Percentiles rank a stretch among this genome's conserved stretches.
Conservation (phyloP, 2,113 vertebrate species). For the Aythya baeri region DNA sequence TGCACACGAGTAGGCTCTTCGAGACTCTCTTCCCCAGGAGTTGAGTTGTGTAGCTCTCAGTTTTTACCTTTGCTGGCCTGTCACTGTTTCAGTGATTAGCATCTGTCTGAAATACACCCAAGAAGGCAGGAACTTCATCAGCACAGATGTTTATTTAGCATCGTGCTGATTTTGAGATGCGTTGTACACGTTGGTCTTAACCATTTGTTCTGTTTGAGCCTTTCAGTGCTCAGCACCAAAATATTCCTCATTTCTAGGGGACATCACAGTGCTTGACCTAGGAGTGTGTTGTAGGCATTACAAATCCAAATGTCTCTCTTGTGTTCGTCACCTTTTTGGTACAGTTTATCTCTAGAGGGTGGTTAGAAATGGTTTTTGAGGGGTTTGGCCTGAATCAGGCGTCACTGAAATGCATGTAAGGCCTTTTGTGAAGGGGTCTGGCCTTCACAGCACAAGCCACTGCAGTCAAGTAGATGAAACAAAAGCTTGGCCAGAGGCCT, state of each 20-base stretch:
- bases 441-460: neutral
- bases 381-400: neutral
- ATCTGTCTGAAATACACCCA: neutral
- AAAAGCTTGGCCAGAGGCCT: neutral
- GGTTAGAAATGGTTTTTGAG: neutral
- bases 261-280: neutral
- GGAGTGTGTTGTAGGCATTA: neutral
- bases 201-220: neutral
- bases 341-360: neutral
- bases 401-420: neutral
- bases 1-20: neutral
- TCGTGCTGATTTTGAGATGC: neutral
- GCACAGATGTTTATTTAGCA: neutral
- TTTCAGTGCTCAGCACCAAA: neutral
- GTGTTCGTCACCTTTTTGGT: neutral
- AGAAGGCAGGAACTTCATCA: neutral
- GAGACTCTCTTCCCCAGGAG: neutral
- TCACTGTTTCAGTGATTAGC: neutral
- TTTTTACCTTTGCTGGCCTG: neutral
- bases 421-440: neutral
- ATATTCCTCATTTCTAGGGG: neutral
- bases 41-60: neutral
- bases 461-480: neutral
- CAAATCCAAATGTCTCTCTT: neutral
- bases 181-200: neutral